A percentile compares a stretch with the other conserved stretches of the same genome.
Evolutionary conservation across 2,113 vertebrate genomes (phyloP).

Genomic region (Oncorhynchus keta): DNA sequence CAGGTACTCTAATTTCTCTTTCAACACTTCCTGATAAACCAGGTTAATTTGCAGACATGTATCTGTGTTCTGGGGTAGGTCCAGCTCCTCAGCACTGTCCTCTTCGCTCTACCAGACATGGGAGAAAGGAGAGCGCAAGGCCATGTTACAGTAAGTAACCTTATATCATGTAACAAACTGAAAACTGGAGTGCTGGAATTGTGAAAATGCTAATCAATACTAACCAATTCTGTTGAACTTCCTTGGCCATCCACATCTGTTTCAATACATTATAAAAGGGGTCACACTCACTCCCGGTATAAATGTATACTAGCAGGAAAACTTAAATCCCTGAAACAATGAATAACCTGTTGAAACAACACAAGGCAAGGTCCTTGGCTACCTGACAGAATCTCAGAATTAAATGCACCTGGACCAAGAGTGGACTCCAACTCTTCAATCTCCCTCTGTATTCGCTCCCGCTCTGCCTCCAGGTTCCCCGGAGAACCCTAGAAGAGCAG

Average conservation of each 20-base stretch:
- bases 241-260: constrained; percentile 37
- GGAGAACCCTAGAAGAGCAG: too few species aligned
- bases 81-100: constrained; percentile 56
- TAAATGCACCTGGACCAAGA: constrained; percentile 48
- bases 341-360: background rate
- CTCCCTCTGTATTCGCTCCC: constrained; percentile 74
- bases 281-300: too few species aligned
- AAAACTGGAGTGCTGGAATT: background rate
- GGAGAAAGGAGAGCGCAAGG: background rate
- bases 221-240: constrained; percentile 33
- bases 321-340: too few species aligned
- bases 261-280: constrained; percentile 2
- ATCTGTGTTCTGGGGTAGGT: constrained; percentile 75
- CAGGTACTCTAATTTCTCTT: constrained; percentile 79
- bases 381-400: constrained; percentile 8
- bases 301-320: too few species aligned
- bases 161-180: too few species aligned
- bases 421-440: constrained; percentile 77
- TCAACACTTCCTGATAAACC: constrained; percentile 85
- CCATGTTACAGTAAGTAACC: too few species aligned
- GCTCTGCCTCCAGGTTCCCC: constrained; percentile 61
- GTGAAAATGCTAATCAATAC: constrained; percentile 15
- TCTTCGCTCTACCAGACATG: constrained; percentile 52
- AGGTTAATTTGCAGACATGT: constrained; percentile 85
- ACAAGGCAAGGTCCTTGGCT: background rate